Percentiles rank a stretch among this genome's conserved stretches.
phyloP scores from a whole-genome alignment of 2,113 vertebrate species.

The Pygoscelis adeliae region DNA sequence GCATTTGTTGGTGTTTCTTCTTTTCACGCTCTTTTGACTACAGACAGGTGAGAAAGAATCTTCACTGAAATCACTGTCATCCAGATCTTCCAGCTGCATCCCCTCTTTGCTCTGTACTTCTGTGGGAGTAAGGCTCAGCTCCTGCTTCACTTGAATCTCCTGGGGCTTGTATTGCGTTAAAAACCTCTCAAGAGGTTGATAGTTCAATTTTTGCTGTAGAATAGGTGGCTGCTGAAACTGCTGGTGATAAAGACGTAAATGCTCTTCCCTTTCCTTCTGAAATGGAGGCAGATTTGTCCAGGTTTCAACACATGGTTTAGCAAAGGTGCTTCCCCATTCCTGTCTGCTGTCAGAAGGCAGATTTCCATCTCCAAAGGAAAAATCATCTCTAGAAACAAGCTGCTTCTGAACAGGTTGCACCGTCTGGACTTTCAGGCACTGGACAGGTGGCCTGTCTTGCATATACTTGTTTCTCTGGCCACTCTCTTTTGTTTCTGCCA shows the following conservation, averaged over 20 bases:
- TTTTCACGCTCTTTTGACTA: slow-evolving; percentile 41
- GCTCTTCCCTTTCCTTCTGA: slow-evolving; percentile 81
- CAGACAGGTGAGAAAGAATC: slow-evolving; percentile 76
- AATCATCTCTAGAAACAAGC: slow-evolving; percentile 34
- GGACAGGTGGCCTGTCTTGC: background rate
- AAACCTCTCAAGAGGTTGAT: slow-evolving; percentile 73
- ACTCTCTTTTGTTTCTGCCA: background rate
- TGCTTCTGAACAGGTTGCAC: slow-evolving; percentile 78
- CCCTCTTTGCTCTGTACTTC: slow-evolving; percentile 35
- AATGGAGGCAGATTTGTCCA: slow-evolving; percentile 24
- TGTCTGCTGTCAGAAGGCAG: background rate
- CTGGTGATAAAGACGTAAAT: slow-evolving; percentile 85
- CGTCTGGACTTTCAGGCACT: slow-evolving; percentile 61
- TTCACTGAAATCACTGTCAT: slow-evolving; percentile 84
- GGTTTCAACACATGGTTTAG: background rate
- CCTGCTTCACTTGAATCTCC: slow-evolving; percentile 34
- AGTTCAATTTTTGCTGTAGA: slow-evolving; percentile 71
- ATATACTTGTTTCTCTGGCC: background rate
- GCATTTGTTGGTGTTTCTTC: background rate
- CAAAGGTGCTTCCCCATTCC: background rate
- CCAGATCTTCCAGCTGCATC: slow-evolving; percentile 70
- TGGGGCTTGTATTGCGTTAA: slow-evolving; percentile 58
- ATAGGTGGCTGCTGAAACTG: slow-evolving; percentile 86
- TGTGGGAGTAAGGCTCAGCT: background rate
- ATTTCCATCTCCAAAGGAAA: background rate